These are phyloP conservation scores for Drosophila ficusphila DNA, from an alignment of 1,140 invertebrate genomes.

Conservation along the genomic window DNA sequence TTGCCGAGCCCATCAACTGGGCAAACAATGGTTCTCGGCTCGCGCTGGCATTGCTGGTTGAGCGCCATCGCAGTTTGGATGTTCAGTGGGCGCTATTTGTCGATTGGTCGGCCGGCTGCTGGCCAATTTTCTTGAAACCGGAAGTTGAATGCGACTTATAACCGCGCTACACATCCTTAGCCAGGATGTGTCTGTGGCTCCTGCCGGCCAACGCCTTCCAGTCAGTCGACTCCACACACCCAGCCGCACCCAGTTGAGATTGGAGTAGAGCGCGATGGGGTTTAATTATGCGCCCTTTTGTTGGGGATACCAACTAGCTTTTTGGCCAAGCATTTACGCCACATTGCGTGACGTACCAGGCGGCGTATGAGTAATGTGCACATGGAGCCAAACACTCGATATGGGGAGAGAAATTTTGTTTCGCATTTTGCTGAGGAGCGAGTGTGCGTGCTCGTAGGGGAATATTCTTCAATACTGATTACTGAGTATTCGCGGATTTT, in stretches of 20 bases:
- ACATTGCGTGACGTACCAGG: slow-evolving; percentile 20
- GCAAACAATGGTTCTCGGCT: slow-evolving; percentile 22
- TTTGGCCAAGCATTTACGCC: slow-evolving; percentile 59
- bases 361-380: slow-evolving; percentile 57
- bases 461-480: slow-evolving; percentile 15
- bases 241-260: slow-evolving; percentile 8
- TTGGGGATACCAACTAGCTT: slow-evolving; percentile 30
- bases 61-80: not conserved
- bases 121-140: slow-evolving; percentile 4
- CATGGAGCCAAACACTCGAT: not conserved
- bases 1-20: slow-evolving; percentile 31
- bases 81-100: too few relatives aligned
- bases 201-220: not conserved
- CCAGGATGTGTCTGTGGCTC: too few relatives aligned
- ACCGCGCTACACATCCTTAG: not conserved
- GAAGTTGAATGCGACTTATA: slow-evolving; percentile 27
- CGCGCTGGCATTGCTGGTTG: not conserved
- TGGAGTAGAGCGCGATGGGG: not conserved
- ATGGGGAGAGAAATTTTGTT: not conserved
- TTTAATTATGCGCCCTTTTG: slow-evolving; percentile 31
- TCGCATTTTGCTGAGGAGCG: not conserved
- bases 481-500: not conserved
- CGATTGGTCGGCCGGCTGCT: not conserved
- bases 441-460: not conserved
- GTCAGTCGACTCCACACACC: not conserved